A percentile compares a stretch with the other conserved stretches of the same genome.
These are phyloP conservation scores for Nymphalis c-album DNA, from an alignment of 2,888 invertebrate species.

Conservation along the genomic window DNA sequence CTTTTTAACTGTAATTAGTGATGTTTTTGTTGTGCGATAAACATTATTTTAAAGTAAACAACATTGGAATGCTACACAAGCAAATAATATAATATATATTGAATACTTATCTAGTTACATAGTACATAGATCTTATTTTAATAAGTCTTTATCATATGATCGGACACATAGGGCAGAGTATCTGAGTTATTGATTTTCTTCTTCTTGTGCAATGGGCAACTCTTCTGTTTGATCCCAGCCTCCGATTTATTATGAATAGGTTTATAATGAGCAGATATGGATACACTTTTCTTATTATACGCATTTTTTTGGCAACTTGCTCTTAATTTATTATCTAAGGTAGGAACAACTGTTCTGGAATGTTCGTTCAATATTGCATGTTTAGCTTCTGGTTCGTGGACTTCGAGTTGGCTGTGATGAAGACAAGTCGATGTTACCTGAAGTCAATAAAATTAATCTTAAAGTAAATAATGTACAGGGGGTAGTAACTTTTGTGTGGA, in stretches of 20 bases:
- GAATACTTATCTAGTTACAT: too few relatives aligned
- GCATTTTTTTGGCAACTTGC: slow-evolving; percentile 59
- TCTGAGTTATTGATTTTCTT: slow-evolving; percentile 66
- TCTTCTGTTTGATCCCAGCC: slow-evolving; percentile 64
- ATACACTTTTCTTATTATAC: slow-evolving; percentile 61
- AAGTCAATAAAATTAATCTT: slow-evolving; percentile 34
- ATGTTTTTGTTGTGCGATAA: too few relatives aligned
- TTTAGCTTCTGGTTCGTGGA: slow-evolving; percentile 51
- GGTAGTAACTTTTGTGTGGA: too few relatives aligned
- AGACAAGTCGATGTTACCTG: slow-evolving; percentile 73
- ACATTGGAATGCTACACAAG: too few relatives aligned
- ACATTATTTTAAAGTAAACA: too few relatives aligned
- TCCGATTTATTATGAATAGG: slow-evolving; percentile 74
- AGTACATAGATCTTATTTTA: slow-evolving; percentile 42
- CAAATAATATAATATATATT: too few relatives aligned
- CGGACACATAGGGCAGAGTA: slow-evolving; percentile 61
- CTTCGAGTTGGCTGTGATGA: slow-evolving; percentile 72
- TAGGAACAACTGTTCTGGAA: slow-evolving; percentile 26
- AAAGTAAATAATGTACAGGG: too few relatives aligned
- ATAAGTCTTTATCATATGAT: slow-evolving; percentile 77
- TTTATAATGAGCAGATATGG: slow-evolving; percentile 65
- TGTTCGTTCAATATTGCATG: slow-evolving; percentile 37
- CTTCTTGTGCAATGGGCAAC: slow-evolving; percentile 68
- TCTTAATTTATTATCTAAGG: slow-evolving; percentile 39
- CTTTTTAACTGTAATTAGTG: too few relatives aligned